phyloP scores from a whole-genome alignment of 2,888 invertebrate genomes.

The Sinhomidia bicolor region DNA sequence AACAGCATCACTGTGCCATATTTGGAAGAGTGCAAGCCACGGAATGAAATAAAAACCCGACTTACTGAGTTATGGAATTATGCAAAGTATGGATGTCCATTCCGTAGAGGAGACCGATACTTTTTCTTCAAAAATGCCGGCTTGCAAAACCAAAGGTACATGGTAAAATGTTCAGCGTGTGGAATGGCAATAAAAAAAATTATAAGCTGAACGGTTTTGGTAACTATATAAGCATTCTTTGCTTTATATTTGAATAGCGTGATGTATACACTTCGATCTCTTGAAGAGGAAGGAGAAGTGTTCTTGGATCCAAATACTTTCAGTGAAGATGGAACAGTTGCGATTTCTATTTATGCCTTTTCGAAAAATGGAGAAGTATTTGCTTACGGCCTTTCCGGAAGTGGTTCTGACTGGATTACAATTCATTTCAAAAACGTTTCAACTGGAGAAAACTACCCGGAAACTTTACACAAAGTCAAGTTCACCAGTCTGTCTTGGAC shows the following conservation, averaged over 20 bases:
- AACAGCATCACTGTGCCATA: constrained; percentile 94
- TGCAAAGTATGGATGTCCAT: constrained; percentile 96
- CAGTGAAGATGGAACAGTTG: constrained; percentile 94
- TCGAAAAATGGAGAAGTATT: constrained; percentile 95
- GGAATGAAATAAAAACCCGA: constrained; percentile 88
- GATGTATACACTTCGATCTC: constrained; percentile 91
- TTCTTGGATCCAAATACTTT: constrained; percentile 97
- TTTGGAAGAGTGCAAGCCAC: constrained; percentile 88
- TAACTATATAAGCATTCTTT: too few species aligned
- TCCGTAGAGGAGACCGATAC: constrained; percentile 90
- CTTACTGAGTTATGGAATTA: constrained; percentile 97
- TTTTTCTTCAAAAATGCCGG: constrained; percentile 97
- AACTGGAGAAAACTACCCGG: constrained; percentile 91
- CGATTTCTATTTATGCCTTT: constrained; percentile 89
- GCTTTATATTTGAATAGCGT: constrained; percentile 86
- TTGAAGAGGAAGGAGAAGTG: constrained; percentile 89
- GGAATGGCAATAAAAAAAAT: too few species aligned
- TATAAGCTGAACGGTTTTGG: neutral
- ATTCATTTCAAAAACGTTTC: constrained; percentile 91
- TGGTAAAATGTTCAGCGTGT: neutral
- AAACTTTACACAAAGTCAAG: constrained; percentile 95
- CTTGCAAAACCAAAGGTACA: constrained; percentile 96
- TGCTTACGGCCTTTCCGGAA: constrained; percentile 95
- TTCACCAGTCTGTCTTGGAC: constrained; percentile 97
- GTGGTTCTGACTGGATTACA: constrained; percentile 98